Base-by-base conservation (phyloP, 2,888 invertebrate species). In the Smittia aterrima region DNA sequence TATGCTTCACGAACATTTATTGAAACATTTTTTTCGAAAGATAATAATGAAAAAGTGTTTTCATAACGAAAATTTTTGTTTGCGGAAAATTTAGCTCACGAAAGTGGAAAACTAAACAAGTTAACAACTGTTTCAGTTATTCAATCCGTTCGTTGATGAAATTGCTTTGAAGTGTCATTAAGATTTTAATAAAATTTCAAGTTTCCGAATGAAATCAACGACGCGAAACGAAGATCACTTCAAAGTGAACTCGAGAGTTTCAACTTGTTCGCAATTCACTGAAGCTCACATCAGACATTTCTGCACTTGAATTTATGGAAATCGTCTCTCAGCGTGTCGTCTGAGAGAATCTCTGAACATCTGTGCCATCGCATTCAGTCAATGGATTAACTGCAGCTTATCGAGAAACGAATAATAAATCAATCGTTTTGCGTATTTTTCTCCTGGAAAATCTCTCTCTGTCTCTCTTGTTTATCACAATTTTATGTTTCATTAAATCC, bases 401-500 rank as follows among this genome's bases (percentile, higher is more conserved):
- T 38, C 38, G 38, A 38, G 9, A 38, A 38, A 38, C 9, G 38
- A 7, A 38, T 38, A 38, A 38, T 38, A 38, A 38, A 38, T 38
- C 38, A 38, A 38, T 38, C 9, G 38, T 9, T 38, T 38, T 38
- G 4, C 6, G 9, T 38, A 38, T 38, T 38, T 38, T 38, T 38
- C 38, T 38, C 4, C 38, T 38, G 38, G 9, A 38, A 38, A 38
- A n/a, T n/a, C n/a, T n/a, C n/a, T n/a, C n/a, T n/a, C n/a, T n/a
- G n/a, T n/a, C n/a, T 38, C 38, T 38, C 38, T 38, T 38, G 38
- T 38, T 38, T 38, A 53, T 53, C 53, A 18, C 53, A 53, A 53
- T 53, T 53, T 53, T n/a, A 53, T 53, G 53, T 53, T 53, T 53
- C 53, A 53, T 53, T 53, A 53, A 53, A 53, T 53, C 53, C 53